Evolutionary conservation across 2,797 vertebrate species (phyloP).

Genomic region (Acanthurus lineatus): DNA sequence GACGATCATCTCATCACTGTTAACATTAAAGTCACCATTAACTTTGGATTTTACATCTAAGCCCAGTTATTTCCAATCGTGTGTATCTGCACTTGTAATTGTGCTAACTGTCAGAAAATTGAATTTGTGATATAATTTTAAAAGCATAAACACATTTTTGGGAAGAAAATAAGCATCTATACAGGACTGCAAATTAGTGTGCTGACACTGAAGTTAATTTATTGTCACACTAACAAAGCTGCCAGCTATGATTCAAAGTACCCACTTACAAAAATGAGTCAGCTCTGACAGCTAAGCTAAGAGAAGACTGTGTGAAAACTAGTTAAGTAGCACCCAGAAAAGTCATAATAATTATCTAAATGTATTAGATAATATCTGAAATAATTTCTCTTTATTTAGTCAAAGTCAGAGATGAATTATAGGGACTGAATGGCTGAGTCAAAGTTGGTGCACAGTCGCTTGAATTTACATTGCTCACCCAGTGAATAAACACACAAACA

Average conservation of each 20-base stretch:
- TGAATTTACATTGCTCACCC: no score
- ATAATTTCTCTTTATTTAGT: background rate
- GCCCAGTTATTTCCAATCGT: background rate
- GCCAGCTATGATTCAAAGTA: background rate
- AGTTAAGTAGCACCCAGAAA: background rate
- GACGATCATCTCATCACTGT: constrained; percentile 18
- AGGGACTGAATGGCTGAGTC: no score
- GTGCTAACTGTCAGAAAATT: background rate
- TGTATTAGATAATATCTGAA: background rate
- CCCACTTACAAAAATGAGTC: background rate
- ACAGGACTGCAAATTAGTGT: background rate
- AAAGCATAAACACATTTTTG: background rate
- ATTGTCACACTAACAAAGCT: background rate
- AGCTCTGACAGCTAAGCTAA: background rate
- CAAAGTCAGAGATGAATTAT: no score
- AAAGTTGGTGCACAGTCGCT: no score
- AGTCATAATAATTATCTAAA: background rate
- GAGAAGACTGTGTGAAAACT: background rate
- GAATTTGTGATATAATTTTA: background rate
- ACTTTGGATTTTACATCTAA: background rate
- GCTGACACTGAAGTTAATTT: background rate
- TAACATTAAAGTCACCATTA: constrained; percentile 23
- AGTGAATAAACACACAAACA: no score
- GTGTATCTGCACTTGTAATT: background rate
- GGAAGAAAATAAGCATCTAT: background rate